These are phyloP conservation scores for Coregonus ussuriensis DNA, from an alignment of 2,797 vertebrate genomes.

Conservation along the genomic window DNA sequence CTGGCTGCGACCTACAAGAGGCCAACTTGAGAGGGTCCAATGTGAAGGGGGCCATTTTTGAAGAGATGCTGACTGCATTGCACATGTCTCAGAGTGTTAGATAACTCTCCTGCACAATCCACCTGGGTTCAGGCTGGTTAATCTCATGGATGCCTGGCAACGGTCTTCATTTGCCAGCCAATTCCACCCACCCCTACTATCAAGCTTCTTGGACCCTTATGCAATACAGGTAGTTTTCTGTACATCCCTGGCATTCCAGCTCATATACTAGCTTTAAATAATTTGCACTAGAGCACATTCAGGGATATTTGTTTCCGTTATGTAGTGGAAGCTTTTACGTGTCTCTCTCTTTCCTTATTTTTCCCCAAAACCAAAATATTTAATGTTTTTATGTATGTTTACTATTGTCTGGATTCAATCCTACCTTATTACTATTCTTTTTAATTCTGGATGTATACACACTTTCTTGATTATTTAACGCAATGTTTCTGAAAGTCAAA, in stretches of 20 bases:
- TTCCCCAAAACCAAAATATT: constrained; percentile 57
- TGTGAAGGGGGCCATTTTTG: constrained; percentile 98
- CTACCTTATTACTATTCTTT: constrained; percentile 35
- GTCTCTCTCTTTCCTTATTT: constrained; percentile 40
- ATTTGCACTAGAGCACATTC: constrained; percentile 77
- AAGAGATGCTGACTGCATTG: constrained; percentile 97
- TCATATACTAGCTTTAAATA: constrained; percentile 73
- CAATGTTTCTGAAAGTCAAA: constrained; percentile 24
- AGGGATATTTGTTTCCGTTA: constrained; percentile 59
- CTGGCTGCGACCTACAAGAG: constrained; percentile 96
- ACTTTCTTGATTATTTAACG: constrained; percentile 16
- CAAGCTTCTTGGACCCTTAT: constrained; percentile 46
- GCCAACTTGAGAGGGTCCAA: constrained; percentile 96
- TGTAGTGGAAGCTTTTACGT: constrained; percentile 40
- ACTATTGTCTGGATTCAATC: constrained; percentile 39
- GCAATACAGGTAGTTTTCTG: constrained; percentile 52
- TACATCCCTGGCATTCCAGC: constrained; percentile 66
- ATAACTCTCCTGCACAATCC: constrained; percentile 73
- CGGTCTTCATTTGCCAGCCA: constrained; percentile 10
- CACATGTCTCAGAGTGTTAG: constrained; percentile 99
- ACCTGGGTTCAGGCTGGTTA: constrained; percentile 18
- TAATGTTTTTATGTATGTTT: constrained; percentile 39
- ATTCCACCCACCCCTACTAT: background rate
- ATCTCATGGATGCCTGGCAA: constrained; percentile 8
- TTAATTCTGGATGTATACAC: constrained; percentile 20